phyloP scores from a whole-genome alignment of 2,113 vertebrate species.

The Percopsis transmontana region DNA sequence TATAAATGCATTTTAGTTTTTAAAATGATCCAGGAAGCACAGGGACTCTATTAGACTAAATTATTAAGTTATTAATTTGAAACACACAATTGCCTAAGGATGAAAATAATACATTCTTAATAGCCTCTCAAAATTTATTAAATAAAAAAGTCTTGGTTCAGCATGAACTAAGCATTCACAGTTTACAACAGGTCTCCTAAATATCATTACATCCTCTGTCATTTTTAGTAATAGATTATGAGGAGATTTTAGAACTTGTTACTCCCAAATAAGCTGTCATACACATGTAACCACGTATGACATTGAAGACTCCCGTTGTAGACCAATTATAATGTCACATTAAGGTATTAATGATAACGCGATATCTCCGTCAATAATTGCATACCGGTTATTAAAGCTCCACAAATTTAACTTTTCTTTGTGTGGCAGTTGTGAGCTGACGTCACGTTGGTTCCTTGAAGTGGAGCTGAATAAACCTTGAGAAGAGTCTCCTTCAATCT shows the following conservation, averaged over 20 bases:
- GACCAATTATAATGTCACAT: constrained; percentile 52
- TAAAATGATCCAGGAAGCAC: background rate
- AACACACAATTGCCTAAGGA: background rate
- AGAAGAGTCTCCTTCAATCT: constrained; percentile 89
- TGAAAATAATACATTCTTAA: background rate
- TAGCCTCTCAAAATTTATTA: background rate
- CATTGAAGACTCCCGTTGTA: background rate
- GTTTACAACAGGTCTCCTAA: background rate
- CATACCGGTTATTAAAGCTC: constrained; percentile 47
- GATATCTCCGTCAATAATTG: constrained; percentile 37
- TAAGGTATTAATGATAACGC: constrained; percentile 47
- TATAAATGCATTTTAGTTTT: background rate
- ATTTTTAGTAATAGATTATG: background rate
- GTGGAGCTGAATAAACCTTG: constrained; percentile 90
- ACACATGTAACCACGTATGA: background rate
- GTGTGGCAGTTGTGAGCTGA: constrained; percentile 86
- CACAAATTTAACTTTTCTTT: constrained; percentile 83
- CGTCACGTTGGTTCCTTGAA: constrained; percentile 94
- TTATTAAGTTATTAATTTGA: background rate
- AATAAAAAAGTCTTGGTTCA: background rate
- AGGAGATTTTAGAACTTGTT: background rate
- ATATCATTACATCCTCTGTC: background rate
- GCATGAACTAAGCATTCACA: background rate
- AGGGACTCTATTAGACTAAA: background rate
- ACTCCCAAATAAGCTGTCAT: background rate